Evolutionary conservation across 2,113 vertebrate species (phyloP).

Genomic region (Paratilapia polleni): DNA sequence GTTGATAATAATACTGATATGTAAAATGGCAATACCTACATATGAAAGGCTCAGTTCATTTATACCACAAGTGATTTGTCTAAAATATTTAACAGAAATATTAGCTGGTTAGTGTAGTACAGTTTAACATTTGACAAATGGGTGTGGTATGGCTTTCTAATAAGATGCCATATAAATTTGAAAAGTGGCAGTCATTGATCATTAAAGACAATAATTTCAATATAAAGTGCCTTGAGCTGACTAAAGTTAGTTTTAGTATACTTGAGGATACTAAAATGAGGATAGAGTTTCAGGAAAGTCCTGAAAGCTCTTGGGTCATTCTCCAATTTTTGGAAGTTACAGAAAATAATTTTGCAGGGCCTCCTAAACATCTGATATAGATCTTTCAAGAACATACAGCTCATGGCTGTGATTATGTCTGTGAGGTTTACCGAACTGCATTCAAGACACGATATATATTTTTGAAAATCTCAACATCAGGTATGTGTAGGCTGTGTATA

Average conservation of each 20-base stretch:
- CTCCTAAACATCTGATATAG: conserved; percentile 16
- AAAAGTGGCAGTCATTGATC: background rate
- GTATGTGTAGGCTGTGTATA: background rate
- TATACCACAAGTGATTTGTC: too few relatives aligned
- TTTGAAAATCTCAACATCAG: conserved; percentile 28
- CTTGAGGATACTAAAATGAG: too few relatives aligned
- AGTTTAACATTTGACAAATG: background rate
- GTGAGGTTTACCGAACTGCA: conserved; percentile 42
- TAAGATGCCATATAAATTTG: background rate
- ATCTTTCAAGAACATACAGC: conserved; percentile 19
- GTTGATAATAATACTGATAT: background rate
- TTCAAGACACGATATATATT: conserved; percentile 27
- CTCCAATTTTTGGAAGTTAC: background rate
- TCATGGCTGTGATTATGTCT: conserved; percentile 25
- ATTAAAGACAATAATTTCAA: background rate
- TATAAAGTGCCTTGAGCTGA: background rate
- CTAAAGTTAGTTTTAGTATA: too few relatives aligned
- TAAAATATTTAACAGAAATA: background rate
- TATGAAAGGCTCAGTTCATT: background rate
- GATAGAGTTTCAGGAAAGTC: background rate
- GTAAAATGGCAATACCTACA: background rate
- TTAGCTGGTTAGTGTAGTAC: background rate
- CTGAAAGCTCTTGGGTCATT: background rate
- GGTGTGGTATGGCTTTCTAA: conserved; percentile 1
- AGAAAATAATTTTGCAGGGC: conserved; percentile 16